Conservation (phyloP, 2,888 invertebrate species). For the Dermolepida albohirtum region DNA sequence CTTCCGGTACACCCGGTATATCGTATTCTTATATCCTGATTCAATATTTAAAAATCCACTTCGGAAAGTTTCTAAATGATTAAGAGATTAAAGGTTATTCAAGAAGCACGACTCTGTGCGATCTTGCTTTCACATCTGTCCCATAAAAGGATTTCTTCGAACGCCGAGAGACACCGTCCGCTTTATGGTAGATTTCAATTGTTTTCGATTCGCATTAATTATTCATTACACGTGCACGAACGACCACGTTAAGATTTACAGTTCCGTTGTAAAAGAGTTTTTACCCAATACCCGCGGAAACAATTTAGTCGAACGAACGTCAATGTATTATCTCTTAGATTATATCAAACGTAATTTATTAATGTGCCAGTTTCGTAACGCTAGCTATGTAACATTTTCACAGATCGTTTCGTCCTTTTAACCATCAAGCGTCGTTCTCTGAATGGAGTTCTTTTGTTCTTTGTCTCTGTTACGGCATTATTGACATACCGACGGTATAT, state of each 20-base stretch:
- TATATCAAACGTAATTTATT: constrained; percentile 10
- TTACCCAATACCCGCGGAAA: constrained; percentile 11
- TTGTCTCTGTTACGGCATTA: constrained; percentile 7
- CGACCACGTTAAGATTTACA: constrained; percentile 7
- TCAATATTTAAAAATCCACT: too few species aligned
- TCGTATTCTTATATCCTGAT: too few species aligned
- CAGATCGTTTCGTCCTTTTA: constrained; percentile 12
- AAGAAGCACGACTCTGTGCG: neutral
- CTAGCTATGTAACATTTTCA: constrained; percentile 12
- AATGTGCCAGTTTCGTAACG: constrained; percentile 17
- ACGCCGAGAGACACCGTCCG: neutral
- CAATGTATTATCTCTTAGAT: neutral
- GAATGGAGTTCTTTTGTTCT: constrained; percentile 15
- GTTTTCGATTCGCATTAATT: constrained; percentile 12
- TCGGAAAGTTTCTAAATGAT: neutral
- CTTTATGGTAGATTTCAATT: constrained; percentile 11
- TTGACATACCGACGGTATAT: constrained; percentile 22
- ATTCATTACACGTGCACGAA: constrained; percentile 8
- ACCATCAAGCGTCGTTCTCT: constrained; percentile 5
- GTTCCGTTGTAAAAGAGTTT: constrained; percentile 23
- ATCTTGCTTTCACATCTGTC: constrained; percentile 25
- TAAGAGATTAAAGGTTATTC: constrained; percentile 1
- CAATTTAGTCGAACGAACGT: neutral
- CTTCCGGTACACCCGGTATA: too few species aligned
- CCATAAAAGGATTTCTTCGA: neutral